Conservation (phyloP, 2,113 vertebrate species). For the Copsychus sechellarum region DNA sequence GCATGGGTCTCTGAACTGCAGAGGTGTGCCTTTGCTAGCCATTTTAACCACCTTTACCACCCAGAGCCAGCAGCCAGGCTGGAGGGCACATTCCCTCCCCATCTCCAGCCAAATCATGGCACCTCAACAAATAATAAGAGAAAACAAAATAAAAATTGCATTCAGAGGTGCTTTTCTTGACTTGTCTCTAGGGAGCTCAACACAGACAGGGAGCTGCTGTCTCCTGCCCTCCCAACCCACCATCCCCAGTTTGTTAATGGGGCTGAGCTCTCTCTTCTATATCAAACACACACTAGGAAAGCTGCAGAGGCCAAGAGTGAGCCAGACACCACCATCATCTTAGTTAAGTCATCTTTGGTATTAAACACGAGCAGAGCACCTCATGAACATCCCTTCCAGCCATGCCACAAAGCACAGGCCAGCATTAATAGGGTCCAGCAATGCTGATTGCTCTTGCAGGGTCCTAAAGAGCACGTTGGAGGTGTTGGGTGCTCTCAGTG, state of each 20-base stretch:
- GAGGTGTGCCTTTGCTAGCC: background rate
- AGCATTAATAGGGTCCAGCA: fast-evolving
- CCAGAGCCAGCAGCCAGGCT: background rate
- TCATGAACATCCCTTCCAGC: background rate
- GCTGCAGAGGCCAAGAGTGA: background rate
- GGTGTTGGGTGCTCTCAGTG: background rate
- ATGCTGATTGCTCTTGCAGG: background rate
- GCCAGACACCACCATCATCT: fast-evolving
- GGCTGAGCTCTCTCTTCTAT: background rate
- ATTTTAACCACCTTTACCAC: fast-evolving
- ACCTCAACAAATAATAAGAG: background rate
- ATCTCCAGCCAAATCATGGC: background rate
- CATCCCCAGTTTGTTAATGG: background rate
- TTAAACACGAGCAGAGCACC: background rate
- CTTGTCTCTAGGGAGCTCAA: background rate
- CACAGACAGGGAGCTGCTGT: background rate
- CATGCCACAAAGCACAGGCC: background rate
- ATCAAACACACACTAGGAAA: background rate
- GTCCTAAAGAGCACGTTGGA: background rate
- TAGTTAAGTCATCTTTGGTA: background rate
- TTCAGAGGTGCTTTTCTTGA: background rate
- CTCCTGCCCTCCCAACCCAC: background rate
- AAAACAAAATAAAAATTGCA: background rate
- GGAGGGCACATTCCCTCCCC: background rate
- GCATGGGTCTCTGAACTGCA: background rate